These are phyloP conservation scores for Tachycineta bicolor DNA, from an alignment of 2,113 vertebrate species.

Conservation along the genomic window DNA sequence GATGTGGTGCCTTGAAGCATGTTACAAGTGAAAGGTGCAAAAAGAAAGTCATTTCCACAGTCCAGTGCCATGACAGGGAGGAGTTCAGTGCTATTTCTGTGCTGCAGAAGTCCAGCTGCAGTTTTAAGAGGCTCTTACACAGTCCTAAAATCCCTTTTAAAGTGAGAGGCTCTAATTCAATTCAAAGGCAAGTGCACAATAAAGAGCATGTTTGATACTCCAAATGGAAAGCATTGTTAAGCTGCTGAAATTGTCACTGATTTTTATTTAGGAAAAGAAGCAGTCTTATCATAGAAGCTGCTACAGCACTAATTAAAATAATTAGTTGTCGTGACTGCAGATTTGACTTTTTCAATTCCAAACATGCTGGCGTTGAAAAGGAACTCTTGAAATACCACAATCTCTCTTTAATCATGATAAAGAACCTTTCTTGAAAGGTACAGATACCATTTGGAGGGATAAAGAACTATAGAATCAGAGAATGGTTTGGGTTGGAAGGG, in stretches of 20 bases:
- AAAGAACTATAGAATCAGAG: background rate
- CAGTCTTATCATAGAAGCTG: background rate
- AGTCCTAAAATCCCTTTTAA: background rate
- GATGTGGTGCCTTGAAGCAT: background rate
- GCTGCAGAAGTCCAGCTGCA: background rate
- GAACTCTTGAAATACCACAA: constrained; percentile 47
- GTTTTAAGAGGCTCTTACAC: background rate
- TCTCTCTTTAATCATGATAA: constrained; percentile 49
- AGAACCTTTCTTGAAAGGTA: constrained; percentile 6
- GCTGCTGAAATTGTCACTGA: constrained; percentile 13
- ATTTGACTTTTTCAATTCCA: constrained; percentile 59
- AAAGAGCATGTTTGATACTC: background rate
- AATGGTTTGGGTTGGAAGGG: background rate
- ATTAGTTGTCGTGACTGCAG: constrained; percentile 35
- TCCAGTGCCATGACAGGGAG: background rate
- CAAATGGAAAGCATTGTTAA: constrained; percentile 41
- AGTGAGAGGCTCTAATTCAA: background rate
- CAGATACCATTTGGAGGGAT: background rate
- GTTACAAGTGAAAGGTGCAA: background rate
- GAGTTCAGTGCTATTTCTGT: background rate
- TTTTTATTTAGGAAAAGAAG: constrained; percentile 23
- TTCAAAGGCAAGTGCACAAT: background rate
- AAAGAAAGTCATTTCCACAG: background rate
- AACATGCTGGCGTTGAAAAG: constrained; percentile 29
- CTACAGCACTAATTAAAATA: constrained; percentile 60